Evolutionary conservation across 2,113 vertebrate genomes (phyloP), one percentile per base, ranked within the genome.

Genomic region (Uria lomvia): DNA sequence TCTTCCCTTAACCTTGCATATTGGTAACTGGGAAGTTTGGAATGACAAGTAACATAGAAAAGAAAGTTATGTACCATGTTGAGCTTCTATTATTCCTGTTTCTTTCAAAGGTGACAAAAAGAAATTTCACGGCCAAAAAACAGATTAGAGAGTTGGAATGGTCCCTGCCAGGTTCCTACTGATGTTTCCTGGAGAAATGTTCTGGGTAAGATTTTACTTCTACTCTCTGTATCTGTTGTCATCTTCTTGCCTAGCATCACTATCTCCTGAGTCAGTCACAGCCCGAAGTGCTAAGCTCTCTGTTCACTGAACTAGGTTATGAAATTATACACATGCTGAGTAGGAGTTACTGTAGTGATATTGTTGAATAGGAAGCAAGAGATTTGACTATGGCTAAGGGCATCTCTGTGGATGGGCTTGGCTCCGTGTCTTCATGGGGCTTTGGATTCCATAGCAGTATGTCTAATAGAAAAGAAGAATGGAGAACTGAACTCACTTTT

Each of bases 141-240:
- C 2, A 26, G 24, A 32, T 32, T 12, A 30, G 13, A 47, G 27
- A 50, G 26, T 63, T 73, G 29, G 38, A 81, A 34, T 12, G 11
- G 38, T 55, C 8, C 7, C 40, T 89, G 12, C 7, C 27, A 42
- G 5, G 7, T 78, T 85, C 34, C 12, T 68, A 2, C 3, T 72
- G 30, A 30, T 49, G 15, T 60, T 83, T 68, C 15, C 49, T 73
- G 27, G 15, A 70, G 29, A 38, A 82, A 66, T 26, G 18, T 42
- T 90, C 43, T 38, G 10, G 11, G 5, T 27, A 29, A 27, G 30
- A 38, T 75, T 43, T 85, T 87, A 32, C 36, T 70, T 76, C 26
- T 71, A 1, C 29, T 78, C 7, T 34, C 8, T 49, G 12, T 67
- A 1, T 43, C 32, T 72, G 22, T 50, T 0, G 8, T 49, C 0